phyloP scores from a whole-genome alignment of 2,888 invertebrate species.

The Tipula lateralis region DNA sequence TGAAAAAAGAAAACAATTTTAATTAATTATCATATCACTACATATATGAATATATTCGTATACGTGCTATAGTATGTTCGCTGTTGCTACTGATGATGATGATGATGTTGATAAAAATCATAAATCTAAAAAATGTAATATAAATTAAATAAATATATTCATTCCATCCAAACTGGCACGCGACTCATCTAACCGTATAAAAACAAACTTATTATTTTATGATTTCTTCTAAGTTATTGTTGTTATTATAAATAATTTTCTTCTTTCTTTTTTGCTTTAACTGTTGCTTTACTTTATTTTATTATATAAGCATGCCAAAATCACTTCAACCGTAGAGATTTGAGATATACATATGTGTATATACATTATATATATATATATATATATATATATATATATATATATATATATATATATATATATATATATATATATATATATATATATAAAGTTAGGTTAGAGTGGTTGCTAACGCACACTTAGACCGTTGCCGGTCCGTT shows the following conservation, averaged over 20 bases:
- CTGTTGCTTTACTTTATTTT: conserved; percentile 1
- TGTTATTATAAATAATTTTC: conserved; percentile 11
- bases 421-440: too few relatives aligned
- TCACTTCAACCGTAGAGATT: neutral
- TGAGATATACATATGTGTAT: too few relatives aligned
- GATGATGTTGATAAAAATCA: conserved; percentile 9
- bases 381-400: too few relatives aligned
- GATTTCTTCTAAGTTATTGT: conserved; percentile 24
- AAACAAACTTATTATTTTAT: conserved; percentile 11
- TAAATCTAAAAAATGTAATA: neutral
- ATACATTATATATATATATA: too few relatives aligned
- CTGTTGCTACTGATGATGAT: neutral
- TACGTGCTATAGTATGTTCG: neutral
- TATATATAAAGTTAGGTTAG: too few relatives aligned
- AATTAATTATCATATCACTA: neutral
- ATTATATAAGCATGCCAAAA: conserved; percentile 19
- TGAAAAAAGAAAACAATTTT: neutral
- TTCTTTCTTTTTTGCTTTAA: conserved; percentile 11
- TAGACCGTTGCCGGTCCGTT: too few relatives aligned
- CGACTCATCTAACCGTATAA: conserved; percentile 19
- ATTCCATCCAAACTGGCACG: conserved; percentile 24
- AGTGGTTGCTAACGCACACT: too few relatives aligned
- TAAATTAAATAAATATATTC: neutral
- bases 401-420: too few relatives aligned
- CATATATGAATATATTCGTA: neutral